phyloP scores from a whole-genome alignment of 2,797 vertebrate species.

The Spheniscus humboldti region DNA sequence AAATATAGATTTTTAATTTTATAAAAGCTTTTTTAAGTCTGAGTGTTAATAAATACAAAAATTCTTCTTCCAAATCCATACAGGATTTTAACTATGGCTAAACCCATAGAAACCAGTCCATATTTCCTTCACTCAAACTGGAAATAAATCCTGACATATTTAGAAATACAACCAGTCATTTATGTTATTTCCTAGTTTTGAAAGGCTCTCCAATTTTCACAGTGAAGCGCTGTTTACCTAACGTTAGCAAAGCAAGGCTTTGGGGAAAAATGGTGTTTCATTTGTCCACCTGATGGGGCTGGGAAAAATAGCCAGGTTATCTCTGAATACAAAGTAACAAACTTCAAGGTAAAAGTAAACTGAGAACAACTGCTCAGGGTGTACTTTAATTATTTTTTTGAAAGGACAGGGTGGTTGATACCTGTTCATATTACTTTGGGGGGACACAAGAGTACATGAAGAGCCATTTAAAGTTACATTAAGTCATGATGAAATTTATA shows the following conservation, averaged over 20 bases:
- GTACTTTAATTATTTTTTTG: background rate
- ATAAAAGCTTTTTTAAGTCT: background rate
- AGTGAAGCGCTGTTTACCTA: background rate
- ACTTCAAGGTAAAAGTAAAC: background rate
- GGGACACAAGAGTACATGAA: background rate
- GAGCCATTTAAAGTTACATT: background rate
- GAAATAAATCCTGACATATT: background rate
- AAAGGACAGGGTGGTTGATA: background rate
- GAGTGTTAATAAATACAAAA: background rate
- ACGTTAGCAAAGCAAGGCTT: background rate
- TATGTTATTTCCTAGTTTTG: background rate
- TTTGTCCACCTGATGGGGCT: background rate
- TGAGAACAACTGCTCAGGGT: background rate
- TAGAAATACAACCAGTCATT: background rate
- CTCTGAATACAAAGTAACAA: background rate
- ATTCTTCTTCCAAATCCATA: background rate
- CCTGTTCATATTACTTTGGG: background rate
- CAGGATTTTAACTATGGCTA: background rate
- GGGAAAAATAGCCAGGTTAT: background rate
- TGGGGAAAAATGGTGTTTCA: background rate
- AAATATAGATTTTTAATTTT: background rate
- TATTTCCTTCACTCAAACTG: background rate
- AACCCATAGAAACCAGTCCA: background rate
- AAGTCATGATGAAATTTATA: background rate
- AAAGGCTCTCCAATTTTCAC: background rate